Evolutionary conservation across 2,888 invertebrate species (phyloP).

Genomic region (Rambutsinella grinnellia): DNA sequence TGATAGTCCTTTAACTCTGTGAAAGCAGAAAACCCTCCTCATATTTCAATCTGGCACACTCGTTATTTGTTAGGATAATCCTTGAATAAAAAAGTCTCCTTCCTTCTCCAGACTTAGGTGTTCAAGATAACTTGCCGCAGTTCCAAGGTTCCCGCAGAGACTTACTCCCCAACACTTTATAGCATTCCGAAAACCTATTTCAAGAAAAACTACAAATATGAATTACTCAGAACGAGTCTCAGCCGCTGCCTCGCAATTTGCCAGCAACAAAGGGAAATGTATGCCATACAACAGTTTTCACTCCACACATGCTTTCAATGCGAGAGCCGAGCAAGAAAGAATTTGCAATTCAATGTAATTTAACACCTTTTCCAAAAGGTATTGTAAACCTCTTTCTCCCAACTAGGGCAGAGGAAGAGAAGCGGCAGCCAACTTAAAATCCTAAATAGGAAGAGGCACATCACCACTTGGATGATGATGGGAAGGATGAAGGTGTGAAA

Average conservation of each 20-base stretch:
- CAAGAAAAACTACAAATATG: not conserved
- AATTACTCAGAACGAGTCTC: not conserved
- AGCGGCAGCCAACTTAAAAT: not conserved
- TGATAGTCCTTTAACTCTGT: conserved; percentile 11
- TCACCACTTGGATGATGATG: too few species aligned
- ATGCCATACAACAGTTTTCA: not conserved
- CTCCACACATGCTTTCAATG: not conserved
- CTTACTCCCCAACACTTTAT: too few species aligned
- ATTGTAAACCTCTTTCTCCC: conserved; percentile 37
- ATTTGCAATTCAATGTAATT: conserved; percentile 48
- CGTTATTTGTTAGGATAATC: conserved; percentile 16
- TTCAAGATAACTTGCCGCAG: too few species aligned
- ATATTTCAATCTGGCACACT: conserved; percentile 18
- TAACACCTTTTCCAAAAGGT: conserved; percentile 44
- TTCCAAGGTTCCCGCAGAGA: too few species aligned
- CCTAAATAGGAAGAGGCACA: too few species aligned
- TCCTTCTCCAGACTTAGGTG: too few species aligned
- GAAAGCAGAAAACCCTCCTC: conserved; percentile 2
- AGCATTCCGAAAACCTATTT: too few species aligned
- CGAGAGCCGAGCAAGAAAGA: conserved; percentile 4
- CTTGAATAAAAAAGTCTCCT: conserved; percentile 11
- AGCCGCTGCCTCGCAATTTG: conserved; percentile 27
- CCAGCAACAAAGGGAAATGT: conserved; percentile 10
- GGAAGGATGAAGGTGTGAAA: not conserved
- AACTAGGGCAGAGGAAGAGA: conserved; percentile 22